Conservation (phyloP, 2,888 invertebrate species). For the Gerosis bhagava region DNA sequence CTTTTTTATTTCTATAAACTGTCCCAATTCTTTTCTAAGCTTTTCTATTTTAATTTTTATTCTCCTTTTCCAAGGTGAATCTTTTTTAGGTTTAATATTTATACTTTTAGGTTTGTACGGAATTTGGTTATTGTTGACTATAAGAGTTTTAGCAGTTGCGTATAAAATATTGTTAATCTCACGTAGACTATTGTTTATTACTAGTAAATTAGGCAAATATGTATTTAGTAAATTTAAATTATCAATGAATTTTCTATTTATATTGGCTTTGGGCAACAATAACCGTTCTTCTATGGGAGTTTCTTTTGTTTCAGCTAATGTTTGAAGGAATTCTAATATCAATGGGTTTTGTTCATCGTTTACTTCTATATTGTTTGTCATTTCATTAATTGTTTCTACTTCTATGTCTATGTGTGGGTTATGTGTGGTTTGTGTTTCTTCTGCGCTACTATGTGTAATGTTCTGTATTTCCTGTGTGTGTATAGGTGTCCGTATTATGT, state of each 20-base stretch:
- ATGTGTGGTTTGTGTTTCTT: too few relatives aligned
- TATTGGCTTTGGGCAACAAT: constrained; percentile 10
- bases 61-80: constrained; percentile 15
- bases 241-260: constrained; percentile 3
- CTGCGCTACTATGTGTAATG: too few relatives aligned
- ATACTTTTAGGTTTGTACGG: constrained; percentile 2
- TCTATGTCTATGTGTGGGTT: not conserved
- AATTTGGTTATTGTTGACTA: constrained; percentile 8
- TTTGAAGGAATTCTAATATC: not conserved
- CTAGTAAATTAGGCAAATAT: constrained; percentile 12
- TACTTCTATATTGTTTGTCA: not conserved
- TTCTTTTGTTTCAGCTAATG: not conserved
- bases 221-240: constrained; percentile 11
- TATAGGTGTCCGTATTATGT: too few relatives aligned
- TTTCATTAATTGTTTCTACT: not conserved
- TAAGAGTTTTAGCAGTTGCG: constrained; percentile 16
- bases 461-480: too few relatives aligned
- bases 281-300: not conserved
- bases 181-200: not conserved
- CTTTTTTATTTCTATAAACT: constrained; percentile 1
- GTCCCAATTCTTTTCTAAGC: constrained; percentile 8
- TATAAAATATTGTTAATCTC: constrained; percentile 13
- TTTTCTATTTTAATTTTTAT: constrained; percentile 9
- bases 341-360: constrained; percentile 1
- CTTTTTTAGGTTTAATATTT: not conserved